phyloP scores from a whole-genome alignment of 2,797 vertebrate genomes.

The Carcharodon carcharias region DNA sequence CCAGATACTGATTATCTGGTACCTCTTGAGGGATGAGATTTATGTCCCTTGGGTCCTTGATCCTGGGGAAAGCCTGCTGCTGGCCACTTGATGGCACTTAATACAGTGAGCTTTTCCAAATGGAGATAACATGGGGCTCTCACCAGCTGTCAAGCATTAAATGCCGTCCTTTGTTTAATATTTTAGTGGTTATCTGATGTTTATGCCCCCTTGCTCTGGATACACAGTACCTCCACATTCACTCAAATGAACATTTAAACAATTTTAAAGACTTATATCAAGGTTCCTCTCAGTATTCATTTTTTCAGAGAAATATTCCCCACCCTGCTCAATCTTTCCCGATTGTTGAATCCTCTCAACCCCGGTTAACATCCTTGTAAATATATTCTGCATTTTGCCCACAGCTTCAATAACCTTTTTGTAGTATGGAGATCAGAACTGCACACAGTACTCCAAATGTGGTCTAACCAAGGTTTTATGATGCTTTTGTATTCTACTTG shows the following conservation, averaged over 20 bases:
- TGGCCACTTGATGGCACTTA: too few relatives aligned
- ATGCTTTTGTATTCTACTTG: neutral
- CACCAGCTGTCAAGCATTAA: too few relatives aligned
- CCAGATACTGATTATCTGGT: too few relatives aligned
- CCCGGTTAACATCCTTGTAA: neutral
- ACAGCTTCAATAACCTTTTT: neutral
- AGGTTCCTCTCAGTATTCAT: neutral
- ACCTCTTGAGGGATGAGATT: too few relatives aligned
- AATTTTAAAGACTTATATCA: neutral
- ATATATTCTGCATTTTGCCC: neutral
- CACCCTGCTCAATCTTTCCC: neutral
- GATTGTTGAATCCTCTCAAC: neutral
- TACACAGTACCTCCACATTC: neutral
- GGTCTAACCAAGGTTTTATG: neutral
- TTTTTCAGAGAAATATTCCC: neutral
- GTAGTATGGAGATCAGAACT: neutral
- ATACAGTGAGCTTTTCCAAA: too few relatives aligned
- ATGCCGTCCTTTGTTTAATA: neutral
- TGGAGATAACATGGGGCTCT: too few relatives aligned
- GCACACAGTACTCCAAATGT: neutral
- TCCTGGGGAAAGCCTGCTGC: too few relatives aligned
- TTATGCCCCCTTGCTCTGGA: neutral
- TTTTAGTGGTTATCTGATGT: neutral
- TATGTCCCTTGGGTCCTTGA: too few relatives aligned
- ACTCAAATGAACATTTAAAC: neutral